Conservation (phyloP, 2,888 invertebrate genomes). For the Hanleya hanleyi region DNA sequence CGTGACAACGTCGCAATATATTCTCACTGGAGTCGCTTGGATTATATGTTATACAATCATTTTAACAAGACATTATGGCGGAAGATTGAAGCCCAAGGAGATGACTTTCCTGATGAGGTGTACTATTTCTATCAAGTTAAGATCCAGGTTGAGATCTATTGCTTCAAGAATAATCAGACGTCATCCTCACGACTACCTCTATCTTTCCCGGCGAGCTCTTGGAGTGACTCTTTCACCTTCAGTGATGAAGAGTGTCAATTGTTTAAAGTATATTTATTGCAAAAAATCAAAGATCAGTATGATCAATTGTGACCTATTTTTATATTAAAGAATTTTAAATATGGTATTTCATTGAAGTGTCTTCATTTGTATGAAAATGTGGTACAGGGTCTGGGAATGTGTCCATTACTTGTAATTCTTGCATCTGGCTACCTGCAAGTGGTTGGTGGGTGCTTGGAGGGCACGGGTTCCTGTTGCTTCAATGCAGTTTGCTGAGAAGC, state of each 20-base stretch:
- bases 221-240: constrained; percentile 41
- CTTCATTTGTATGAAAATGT: no score
- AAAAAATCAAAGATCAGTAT: constrained; percentile 43
- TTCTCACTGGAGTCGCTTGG: constrained; percentile 59
- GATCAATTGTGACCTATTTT: constrained; percentile 25
- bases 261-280: constrained; percentile 44
- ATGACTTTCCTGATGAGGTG: constrained; percentile 56
- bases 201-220: constrained; percentile 38
- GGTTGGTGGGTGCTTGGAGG: no score
- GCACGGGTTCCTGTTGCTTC: no score
- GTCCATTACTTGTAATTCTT: no score
- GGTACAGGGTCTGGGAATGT: no score
- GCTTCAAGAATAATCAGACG: not conserved
- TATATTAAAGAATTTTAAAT: not conserved
- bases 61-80: constrained; percentile 66
- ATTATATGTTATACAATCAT: constrained; percentile 64
- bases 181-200: not conserved
- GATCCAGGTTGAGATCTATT: not conserved
- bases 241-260: constrained; percentile 46
- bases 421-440: no score
- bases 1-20: constrained; percentile 46
- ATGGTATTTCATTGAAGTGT: no score
- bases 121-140: not conserved
- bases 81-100: constrained; percentile 46
- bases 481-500: no score